Evolutionary conservation across 2,113 vertebrate genomes (phyloP).

Genomic region (Poicephalus gulielmi): DNA sequence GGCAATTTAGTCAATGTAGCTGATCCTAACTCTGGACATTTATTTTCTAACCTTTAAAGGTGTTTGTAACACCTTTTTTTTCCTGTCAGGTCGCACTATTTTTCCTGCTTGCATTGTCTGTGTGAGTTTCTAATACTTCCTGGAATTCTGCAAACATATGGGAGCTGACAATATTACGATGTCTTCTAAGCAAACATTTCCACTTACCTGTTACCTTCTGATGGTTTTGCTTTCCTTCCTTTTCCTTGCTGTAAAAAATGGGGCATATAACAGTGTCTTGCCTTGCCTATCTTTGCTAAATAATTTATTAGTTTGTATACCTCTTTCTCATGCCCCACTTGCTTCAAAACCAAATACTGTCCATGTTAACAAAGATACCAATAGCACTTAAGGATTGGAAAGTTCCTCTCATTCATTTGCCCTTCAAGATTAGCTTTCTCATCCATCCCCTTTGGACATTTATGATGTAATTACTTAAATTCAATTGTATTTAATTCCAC

Average conservation of each 20-base stretch:
- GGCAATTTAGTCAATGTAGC: not conserved
- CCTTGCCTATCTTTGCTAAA: not conserved
- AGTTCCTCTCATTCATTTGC: not conserved
- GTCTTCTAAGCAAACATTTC: not conserved
- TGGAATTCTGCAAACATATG: not conserved
- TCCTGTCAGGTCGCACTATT: too few species aligned
- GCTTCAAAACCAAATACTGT: not conserved
- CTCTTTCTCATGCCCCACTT: not conserved
- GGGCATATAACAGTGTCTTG: not conserved
- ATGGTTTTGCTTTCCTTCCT: not conserved
- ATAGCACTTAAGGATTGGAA: not conserved
- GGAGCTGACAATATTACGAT: not conserved
- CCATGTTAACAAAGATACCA: not conserved
- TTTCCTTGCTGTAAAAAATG: not conserved
- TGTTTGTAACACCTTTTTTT: not conserved
- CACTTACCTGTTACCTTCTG: not conserved
- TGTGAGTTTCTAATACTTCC: not conserved
- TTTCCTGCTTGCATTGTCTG: not conserved
- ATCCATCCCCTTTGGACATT: not conserved
- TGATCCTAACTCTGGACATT: not conserved
- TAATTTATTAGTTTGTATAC: not conserved
- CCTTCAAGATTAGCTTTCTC: constrained; percentile 13
- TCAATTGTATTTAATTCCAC: constrained; percentile 25
- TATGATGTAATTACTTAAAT: not conserved
- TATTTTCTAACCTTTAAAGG: not conserved